Evolutionary conservation across 2,113 vertebrate species (phyloP).

Genomic region (Panthera tigris): DNA sequence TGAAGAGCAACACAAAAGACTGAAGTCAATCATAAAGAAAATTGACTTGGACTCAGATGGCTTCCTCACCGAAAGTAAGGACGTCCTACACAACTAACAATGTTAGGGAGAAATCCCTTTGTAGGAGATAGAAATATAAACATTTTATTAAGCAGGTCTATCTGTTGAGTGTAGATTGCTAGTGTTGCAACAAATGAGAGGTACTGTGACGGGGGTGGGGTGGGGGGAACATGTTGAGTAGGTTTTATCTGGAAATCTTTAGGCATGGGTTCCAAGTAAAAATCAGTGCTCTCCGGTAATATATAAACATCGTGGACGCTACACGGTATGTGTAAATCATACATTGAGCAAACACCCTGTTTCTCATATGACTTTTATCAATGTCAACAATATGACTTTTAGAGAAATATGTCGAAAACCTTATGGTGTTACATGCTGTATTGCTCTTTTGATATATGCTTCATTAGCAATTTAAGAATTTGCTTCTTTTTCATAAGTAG

Average conservation of each 20-base stretch:
- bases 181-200: not conserved
- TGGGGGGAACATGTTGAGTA: not conserved
- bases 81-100: not conserved
- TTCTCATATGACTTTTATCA: not conserved
- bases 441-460: not conserved
- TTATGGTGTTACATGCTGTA: not conserved
- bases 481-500: not conserved
- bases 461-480: conserved; percentile 12
- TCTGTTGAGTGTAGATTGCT: not conserved
- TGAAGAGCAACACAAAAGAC: conserved; percentile 88
- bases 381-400: not conserved
- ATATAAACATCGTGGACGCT: not conserved
- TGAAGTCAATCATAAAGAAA: conserved; percentile 89
- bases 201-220: not conserved
- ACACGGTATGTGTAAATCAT: not conserved
- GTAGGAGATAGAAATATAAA: not conserved
- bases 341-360: not conserved
- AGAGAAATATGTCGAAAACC: not conserved
- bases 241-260: not conserved
- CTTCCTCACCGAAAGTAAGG: conserved; percentile 89
- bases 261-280: not conserved
- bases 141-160: not conserved
- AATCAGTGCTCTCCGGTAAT: not conserved
- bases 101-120: not conserved
- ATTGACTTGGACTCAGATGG: conserved; percentile 91